Evolutionary conservation across 2,797 vertebrate species (phyloP).

Genomic region (Hydrocynus forskahlii): DNA sequence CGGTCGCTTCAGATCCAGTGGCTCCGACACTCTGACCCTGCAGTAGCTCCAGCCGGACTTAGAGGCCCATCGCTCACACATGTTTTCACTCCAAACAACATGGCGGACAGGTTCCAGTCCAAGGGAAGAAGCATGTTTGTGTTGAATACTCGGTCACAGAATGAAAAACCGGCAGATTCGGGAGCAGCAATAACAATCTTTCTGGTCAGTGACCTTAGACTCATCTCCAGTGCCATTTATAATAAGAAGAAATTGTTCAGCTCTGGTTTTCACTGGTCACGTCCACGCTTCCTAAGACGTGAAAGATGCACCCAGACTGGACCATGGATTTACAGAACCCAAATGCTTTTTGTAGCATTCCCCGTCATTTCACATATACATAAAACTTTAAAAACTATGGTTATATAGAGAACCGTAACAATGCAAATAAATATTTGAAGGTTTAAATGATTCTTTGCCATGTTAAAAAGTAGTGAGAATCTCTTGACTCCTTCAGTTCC

Average conservation of each 20-base stretch:
- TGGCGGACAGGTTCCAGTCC: constrained; percentile 27
- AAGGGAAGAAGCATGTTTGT: constrained; percentile 47
- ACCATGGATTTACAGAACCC: neutral
- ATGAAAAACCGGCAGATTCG: constrained; percentile 23
- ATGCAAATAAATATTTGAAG: no score
- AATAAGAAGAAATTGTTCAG: neutral
- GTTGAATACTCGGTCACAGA: constrained; percentile 34
- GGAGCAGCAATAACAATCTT: constrained; percentile 48
- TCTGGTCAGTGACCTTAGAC: constrained; percentile 14
- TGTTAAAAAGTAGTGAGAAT: no score
- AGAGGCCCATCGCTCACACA: constrained; percentile 41
- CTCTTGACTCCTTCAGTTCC: no score
- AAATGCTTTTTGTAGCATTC: no score
- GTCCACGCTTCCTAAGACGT: neutral
- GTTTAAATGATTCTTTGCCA: no score
- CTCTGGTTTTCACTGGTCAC: neutral
- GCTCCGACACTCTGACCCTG: constrained; percentile 41
- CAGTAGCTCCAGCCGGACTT: constrained; percentile 46
- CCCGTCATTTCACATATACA: no score
- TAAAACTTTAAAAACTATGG: no score
- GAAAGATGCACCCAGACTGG: neutral
- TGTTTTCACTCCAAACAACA: constrained; percentile 59
- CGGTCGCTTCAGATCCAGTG: constrained; percentile 18
- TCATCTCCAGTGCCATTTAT: constrained; percentile 20
- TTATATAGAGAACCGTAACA: no score